phyloP scores from a whole-genome alignment of 1,140 invertebrate species.

The Riptortus pedestris region DNA sequence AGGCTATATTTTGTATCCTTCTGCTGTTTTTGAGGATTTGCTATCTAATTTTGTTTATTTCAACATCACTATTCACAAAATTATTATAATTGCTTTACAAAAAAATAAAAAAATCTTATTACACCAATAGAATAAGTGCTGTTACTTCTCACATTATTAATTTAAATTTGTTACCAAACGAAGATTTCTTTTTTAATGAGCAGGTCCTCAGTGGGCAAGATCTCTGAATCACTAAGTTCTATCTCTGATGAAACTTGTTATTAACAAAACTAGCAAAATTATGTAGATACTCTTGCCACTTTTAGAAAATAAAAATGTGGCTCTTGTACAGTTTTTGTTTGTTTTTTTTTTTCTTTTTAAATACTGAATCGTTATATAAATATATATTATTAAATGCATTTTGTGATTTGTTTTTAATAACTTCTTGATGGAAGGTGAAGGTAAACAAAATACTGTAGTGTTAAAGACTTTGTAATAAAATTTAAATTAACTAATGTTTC shows the following conservation, averaged over 20 bases:
- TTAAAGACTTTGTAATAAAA: not conserved
- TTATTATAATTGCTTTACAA: too few species aligned
- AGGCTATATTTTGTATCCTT: too few species aligned
- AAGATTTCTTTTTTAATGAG: not conserved
- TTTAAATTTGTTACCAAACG: not conserved
- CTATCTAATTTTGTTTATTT: too few species aligned
- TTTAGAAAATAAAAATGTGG: not conserved
- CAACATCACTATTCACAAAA: too few species aligned
- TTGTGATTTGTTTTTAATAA: not conserved
- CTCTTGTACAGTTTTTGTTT: not conserved
- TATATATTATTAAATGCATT: not conserved
- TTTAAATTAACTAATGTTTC: not conserved
- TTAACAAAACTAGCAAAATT: not conserved
- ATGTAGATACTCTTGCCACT: not conserved
- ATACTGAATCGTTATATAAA: not conserved
- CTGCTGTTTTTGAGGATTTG: too few species aligned
- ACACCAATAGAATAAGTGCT: too few species aligned
- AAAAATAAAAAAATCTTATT: too few species aligned
- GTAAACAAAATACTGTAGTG: not conserved
- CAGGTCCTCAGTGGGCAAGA: not conserved
- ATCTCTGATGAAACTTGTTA: not conserved
- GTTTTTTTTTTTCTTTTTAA: too few species aligned
- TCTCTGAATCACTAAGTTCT: not conserved
- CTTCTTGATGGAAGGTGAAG: not conserved
- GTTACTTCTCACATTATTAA: not conserved